Conservation (phyloP, 2,797 vertebrate genomes). For the Scarus forsteni region DNA sequence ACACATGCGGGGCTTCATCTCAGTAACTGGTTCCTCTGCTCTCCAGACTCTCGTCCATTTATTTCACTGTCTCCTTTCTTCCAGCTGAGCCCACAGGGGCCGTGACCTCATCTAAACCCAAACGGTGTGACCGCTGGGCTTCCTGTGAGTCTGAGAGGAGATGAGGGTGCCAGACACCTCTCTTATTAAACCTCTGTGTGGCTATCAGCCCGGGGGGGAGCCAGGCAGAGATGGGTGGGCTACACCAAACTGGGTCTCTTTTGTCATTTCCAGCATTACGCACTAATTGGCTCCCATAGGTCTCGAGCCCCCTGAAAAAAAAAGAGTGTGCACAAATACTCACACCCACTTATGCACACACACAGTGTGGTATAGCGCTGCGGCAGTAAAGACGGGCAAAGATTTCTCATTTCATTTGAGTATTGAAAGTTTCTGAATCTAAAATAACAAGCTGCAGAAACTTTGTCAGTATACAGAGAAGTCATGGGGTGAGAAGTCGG, state of each 20-base stretch:
- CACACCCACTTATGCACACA: not conserved
- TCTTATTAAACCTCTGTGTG: conserved; percentile 82
- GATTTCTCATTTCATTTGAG: conserved; percentile 3
- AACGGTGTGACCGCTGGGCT: conserved; percentile 76
- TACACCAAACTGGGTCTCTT: conserved; percentile 72
- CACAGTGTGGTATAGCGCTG: conserved; percentile 6
- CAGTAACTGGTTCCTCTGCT: conserved; percentile 60
- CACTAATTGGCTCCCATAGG: conserved; percentile 85
- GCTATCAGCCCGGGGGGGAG: conserved; percentile 72
- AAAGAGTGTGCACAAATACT: conserved; percentile 3
- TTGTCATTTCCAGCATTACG: conserved; percentile 80
- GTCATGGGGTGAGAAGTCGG: too few relatives aligned
- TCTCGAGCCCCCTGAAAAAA: conserved; percentile 59
- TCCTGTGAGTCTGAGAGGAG: conserved; percentile 76
- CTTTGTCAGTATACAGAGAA: too few relatives aligned
- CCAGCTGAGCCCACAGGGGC: conserved; percentile 79
- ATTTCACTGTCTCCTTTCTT: conserved; percentile 76
- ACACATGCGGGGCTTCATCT: conserved; percentile 47
- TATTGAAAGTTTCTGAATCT: conserved; percentile 8
- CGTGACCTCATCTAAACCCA: conserved; percentile 83
- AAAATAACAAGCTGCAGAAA: too few relatives aligned
- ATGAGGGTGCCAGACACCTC: conserved; percentile 79
- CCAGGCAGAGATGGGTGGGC: conserved; percentile 63
- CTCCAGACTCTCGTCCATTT: conserved; percentile 74
- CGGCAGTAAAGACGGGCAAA: conserved; percentile 11